Conservation (phyloP, 2,113 vertebrate genomes). For the Eurystomus gularis region DNA sequence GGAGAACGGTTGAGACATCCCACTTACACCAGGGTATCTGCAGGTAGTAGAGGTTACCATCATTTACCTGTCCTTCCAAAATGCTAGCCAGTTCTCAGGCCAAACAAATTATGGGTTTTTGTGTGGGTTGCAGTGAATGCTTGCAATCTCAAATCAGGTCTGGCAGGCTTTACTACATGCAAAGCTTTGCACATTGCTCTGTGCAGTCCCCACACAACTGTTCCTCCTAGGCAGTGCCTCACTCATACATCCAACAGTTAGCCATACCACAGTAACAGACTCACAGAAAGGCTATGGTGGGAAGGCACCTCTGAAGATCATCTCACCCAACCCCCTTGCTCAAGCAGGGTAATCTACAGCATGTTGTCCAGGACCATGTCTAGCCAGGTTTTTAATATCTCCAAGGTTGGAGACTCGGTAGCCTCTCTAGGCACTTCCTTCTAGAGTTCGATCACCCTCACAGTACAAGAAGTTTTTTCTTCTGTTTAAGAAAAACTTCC, state of each 20-base stretch:
- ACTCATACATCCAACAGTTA: neutral
- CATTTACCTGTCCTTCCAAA: neutral
- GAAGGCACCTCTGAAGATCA: neutral
- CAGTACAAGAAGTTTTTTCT: neutral
- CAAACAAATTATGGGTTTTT: neutral
- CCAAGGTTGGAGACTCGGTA: neutral
- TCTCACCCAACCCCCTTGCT: neutral
- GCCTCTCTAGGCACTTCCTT: neutral
- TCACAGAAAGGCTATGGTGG: neutral
- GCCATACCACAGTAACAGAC: neutral
- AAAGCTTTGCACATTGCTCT: neutral
- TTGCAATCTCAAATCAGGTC: neutral
- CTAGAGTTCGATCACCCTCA: neutral
- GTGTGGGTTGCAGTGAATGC: neutral
- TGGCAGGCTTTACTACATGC: neutral
- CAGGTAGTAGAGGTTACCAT: neutral
- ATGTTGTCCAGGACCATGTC: neutral
- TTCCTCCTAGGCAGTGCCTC: neutral
- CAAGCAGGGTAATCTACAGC: neutral
- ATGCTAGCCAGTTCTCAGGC: neutral
- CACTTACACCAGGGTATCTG: neutral
- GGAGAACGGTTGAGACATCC: neutral
- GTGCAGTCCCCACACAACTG: neutral
- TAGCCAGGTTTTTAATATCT: neutral
- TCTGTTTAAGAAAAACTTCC: neutral